Evolutionary conservation across 2,888 invertebrate genomes (phyloP), one percentile per base, ranked within the genome.

Genomic region (Marasmarcha lunaedactyla): DNA sequence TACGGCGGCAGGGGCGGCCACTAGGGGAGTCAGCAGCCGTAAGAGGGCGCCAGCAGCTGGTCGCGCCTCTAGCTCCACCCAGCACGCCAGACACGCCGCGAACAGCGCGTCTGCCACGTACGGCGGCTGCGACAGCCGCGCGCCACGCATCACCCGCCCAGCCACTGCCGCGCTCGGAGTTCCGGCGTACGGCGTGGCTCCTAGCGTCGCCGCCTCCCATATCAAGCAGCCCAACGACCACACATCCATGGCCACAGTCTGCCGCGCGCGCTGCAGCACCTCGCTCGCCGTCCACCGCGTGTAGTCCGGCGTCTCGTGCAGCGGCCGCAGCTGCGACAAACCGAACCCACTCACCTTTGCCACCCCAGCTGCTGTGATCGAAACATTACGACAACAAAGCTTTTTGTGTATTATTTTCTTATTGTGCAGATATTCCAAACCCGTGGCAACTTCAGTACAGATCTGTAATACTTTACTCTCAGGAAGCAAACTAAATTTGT

Each of bases 161-260:
- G 87, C 71, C 1, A 93, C 84, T 53, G 92, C 91, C 52, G 87
- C 87, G 42, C 85, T 88, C 2, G 77, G 71, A n/a, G 91, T 83
- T 52, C 88, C 88, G 1, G 88, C 85, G 59, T 92, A 94, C 0
- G 91, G 92, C 1, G 94, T 94, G 1, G 88, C 94, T 27, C 89
- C 94, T 57, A 94, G 73, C 2, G 91, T 88, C 49, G 91, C 85
- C 44, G 91, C 88, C 69, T 95, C 95, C 94, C 94, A 95, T 45
- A 94, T 73, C 9, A 94, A 63, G 43, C 92, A 89, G 0, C 91
- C 94, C 64, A 89, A 93, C 0, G 93, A 90, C 94, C 94, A 95
- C 3, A 93, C 86, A 56, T 94, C 93, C 40, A 91, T 90, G 54
- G 91, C 89, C 2, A 84, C 73, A n/a, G 89, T 88, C 49, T 86